Evolutionary conservation across 2,113 vertebrate species (phyloP).

Genomic region (Ciconia stormi): DNA sequence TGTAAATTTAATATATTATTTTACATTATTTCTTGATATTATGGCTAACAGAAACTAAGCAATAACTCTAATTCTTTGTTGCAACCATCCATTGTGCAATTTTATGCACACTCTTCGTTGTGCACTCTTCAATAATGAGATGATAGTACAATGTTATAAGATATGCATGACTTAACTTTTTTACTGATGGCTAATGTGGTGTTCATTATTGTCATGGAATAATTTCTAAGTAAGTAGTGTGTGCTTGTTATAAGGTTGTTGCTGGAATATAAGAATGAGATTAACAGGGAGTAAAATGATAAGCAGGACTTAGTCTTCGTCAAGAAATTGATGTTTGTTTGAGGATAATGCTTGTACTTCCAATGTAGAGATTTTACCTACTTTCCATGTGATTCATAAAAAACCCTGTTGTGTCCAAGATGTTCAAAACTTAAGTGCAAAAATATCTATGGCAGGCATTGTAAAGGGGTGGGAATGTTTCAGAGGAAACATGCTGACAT

Average conservation of each 20-base stretch:
- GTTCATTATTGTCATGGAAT: background rate
- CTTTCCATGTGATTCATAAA: background rate
- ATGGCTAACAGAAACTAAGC: background rate
- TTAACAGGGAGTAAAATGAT: background rate
- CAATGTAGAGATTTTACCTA: background rate
- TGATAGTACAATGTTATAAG: background rate
- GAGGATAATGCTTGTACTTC: background rate
- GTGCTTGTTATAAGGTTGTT: background rate
- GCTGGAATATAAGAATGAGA: background rate
- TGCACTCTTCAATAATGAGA: background rate
- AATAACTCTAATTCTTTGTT: background rate
- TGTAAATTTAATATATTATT: background rate
- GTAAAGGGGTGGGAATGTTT: background rate
- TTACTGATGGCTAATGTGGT: background rate
- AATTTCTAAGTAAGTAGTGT: background rate
- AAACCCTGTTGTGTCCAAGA: background rate
- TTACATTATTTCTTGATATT: background rate
- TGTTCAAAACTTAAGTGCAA: background rate
- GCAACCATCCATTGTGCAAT: background rate
- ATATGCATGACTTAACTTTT: background rate
- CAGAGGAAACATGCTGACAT: background rate
- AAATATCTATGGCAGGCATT: background rate
- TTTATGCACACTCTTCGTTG: background rate
- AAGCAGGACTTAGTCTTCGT: background rate
- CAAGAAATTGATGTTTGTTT: background rate